phyloP scores from a whole-genome alignment of 2,113 vertebrate genomes.

The Corythaeola cristata region DNA sequence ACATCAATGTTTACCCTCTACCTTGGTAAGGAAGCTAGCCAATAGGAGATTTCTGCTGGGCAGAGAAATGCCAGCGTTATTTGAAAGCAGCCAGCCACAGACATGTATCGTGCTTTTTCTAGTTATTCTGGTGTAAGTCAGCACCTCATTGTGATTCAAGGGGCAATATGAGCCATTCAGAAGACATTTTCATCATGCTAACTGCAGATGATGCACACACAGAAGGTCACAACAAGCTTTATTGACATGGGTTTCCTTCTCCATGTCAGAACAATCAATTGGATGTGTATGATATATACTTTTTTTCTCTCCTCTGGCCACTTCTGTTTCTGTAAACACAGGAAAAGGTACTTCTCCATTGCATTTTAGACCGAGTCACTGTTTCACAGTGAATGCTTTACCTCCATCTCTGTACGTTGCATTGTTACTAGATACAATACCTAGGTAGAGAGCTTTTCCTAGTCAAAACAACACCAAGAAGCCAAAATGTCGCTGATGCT shows the following conservation, averaged over 20 bases:
- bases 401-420: accelerated
- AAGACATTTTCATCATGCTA: not conserved
- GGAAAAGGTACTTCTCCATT: not conserved
- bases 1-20: not conserved
- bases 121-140: not conserved
- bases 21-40: not conserved
- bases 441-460: not conserved
- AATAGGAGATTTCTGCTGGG: not conserved
- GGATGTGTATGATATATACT: not conserved
- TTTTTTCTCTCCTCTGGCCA: not conserved
- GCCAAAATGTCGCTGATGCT: not conserved
- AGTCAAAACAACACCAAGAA: not conserved
- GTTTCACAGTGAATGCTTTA: not conserved
- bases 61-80: not conserved
- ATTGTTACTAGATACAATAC: too few relatives aligned
- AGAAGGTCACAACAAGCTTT: not conserved
- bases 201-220: not conserved
- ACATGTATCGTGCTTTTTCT: not conserved
- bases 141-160: not conserved
- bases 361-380: not conserved
- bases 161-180: not conserved
- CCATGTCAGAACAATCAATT: not conserved
- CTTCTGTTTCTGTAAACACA: not conserved
- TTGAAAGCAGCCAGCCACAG: not conserved
- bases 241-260: not conserved